Evolutionary conservation across 2,113 vertebrate species (phyloP), one percentile per base, ranked within the genome.

Genomic region (Sphaerodactylus townsendi): DNA sequence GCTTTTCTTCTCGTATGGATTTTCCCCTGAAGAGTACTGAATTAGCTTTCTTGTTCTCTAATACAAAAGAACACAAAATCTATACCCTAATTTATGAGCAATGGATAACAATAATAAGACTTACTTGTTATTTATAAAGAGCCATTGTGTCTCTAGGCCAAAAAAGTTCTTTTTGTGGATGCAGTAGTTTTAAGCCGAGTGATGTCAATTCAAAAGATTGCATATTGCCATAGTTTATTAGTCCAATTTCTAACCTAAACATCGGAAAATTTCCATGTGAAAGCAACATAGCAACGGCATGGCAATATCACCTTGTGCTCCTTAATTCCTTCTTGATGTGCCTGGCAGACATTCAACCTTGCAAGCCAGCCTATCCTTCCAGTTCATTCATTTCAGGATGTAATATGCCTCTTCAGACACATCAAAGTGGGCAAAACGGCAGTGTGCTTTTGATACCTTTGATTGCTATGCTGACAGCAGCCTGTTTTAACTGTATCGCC

Each of bases 401-500:
- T 86, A 88, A 79, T 90, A 86, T 91, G 92, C 89, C 90, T 94
- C 91, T 95, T 93, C 91, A 89, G 77, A n/a, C 86, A 85, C 79
- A 87, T 91, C 91, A 93, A 90, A 94, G 2, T 53, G 13, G 85
- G 66, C 48, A 85, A 90, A 87, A 41, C 81, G 72, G 91, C 88
- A 93, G 82, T 90, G 87, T 88, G 81, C 86, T 92, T 92, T 92
- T 77, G 91, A 92, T 86, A 76, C 91, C 68, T 91, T 78, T 87
- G 89, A 92, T 95, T 90, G 93, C 88, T 89, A 50, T 89, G 44
- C 70, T 87, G 84, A 91, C 11, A 48, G 78, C 85, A 87, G 87
- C 92, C 91, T 90, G 91, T 91, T n/a, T 94, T 95, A 93, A 93
- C 94, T 94, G 86, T 90, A 78, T 86, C 91, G 90, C 88, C 89